Evolutionary conservation across 2,797 vertebrate species (phyloP).

Genomic region (Cephalopachus bancanus): DNA sequence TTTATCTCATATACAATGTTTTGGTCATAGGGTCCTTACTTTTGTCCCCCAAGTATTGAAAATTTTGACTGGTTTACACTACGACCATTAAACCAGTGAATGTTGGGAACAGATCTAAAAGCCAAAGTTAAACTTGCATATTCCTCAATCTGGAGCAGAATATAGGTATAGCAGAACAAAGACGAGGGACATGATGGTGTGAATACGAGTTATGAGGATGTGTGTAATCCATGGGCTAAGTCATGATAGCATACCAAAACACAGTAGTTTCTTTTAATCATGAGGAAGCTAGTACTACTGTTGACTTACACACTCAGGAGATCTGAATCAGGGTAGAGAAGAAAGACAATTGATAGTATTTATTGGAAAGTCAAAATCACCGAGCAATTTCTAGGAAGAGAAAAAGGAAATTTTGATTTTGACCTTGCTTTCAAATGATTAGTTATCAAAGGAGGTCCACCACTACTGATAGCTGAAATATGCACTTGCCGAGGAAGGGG

Average conservation of each 20-base stretch:
- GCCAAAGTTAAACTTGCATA: not conserved
- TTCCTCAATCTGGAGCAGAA: slow-evolving; percentile 4
- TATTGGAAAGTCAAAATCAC: not conserved
- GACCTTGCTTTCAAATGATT: slow-evolving; percentile 27
- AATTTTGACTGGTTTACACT: not conserved
- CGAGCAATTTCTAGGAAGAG: not conserved
- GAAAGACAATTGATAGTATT: not conserved
- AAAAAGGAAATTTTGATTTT: not conserved
- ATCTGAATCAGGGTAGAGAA: not conserved
- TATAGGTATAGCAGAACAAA: not conserved
- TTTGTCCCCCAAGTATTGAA: not conserved
- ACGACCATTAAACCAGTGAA: not conserved
- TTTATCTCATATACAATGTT: not conserved
- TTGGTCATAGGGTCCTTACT: not conserved
- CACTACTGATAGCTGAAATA: slow-evolving; percentile 2
- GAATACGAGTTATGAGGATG: not conserved
- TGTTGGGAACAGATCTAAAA: not conserved
- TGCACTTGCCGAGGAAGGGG: not conserved
- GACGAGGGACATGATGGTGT: not conserved
- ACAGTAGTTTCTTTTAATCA: not conserved
- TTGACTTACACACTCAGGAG: not conserved
- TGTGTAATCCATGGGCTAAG: not conserved
- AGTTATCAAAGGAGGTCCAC: not conserved
- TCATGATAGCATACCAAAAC: not conserved
- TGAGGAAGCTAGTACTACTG: not conserved